Percentiles rank a stretch among this genome's conserved stretches.
phyloP scores from a whole-genome alignment of 2,797 vertebrate genomes.

The Takifugu rubripes region DNA sequence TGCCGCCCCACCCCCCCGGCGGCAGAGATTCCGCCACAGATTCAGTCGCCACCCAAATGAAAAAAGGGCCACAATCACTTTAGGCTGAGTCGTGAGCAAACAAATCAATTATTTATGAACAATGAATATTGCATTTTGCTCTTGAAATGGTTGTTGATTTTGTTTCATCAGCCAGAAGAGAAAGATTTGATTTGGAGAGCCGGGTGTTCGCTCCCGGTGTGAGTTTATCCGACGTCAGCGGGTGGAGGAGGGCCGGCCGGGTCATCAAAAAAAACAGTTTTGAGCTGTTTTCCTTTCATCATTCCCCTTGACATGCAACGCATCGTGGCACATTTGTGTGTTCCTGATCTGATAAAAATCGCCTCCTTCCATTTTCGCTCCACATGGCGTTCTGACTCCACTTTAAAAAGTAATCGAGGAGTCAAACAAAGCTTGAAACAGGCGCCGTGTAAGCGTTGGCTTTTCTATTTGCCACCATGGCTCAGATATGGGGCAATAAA shows the following conservation, averaged over 20 bases:
- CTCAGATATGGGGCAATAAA: slow-evolving; percentile 55
- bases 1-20: slow-evolving; percentile 42
- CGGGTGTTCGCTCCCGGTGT: slow-evolving; percentile 48
- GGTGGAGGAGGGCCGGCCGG: slow-evolving; percentile 16
- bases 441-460: slow-evolving; percentile 25
- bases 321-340: slow-evolving; percentile 20
- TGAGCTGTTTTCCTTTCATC: too few relatives aligned
- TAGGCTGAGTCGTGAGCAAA: slow-evolving; percentile 64
- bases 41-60: slow-evolving; percentile 58
- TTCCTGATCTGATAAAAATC: slow-evolving; percentile 41
- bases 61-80: slow-evolving; percentile 70
- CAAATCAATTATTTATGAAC: slow-evolving; percentile 73
- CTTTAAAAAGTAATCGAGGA: slow-evolving; percentile 67
- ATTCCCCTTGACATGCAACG: slow-evolving; percentile 14
- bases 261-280: too few relatives aligned
- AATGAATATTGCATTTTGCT: slow-evolving; percentile 74
- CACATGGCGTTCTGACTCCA: slow-evolving; percentile 55
- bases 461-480: slow-evolving; percentile 47
- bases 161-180: slow-evolving; percentile 52
- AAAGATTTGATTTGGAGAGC: slow-evolving; percentile 65
- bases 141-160: slow-evolving; percentile 67
- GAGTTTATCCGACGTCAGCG: slow-evolving; percentile 25
- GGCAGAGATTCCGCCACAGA: slow-evolving; percentile 37
- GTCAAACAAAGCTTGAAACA: slow-evolving; percentile 57
- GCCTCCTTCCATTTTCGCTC: slow-evolving; percentile 50